Evolutionary conservation across 2,113 vertebrate species (phyloP).

Genomic region (Promerops cafer): DNA sequence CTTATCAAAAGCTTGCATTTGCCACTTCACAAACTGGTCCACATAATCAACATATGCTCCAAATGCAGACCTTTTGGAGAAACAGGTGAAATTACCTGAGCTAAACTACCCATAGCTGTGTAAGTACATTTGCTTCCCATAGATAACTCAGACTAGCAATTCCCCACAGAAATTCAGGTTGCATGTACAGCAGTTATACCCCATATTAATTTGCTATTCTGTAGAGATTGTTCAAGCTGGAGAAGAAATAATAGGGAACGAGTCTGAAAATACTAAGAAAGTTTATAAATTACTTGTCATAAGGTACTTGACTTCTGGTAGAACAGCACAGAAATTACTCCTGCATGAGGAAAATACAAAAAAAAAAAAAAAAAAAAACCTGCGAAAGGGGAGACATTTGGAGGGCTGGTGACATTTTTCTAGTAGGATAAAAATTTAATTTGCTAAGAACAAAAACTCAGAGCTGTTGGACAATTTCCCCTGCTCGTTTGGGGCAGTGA

Average conservation of each 20-base stretch:
- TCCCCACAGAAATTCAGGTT: not conserved
- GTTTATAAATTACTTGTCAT: slow-evolving; percentile 12
- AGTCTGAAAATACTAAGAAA: not conserved
- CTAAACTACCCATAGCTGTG: not conserved
- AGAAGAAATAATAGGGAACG: not conserved
- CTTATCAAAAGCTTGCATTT: slow-evolving; percentile 39
- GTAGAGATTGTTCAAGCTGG: not conserved
- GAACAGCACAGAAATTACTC: not conserved
- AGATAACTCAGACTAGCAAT: not conserved
- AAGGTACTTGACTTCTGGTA: not conserved
- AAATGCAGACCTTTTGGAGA: not conserved
- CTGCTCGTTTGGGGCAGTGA: not conserved
- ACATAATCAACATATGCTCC: not conserved
- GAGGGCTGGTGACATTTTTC: not conserved
- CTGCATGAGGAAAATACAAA: not conserved
- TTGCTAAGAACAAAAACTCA: not conserved
- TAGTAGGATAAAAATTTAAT: not conserved
- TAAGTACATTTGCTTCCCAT: not conserved
- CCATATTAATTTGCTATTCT: not conserved
- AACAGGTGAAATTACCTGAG: not conserved
- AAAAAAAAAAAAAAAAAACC: not conserved
- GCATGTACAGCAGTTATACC: not conserved
- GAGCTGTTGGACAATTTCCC: not conserved
- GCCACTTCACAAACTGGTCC: not conserved
- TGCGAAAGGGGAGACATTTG: not conserved